A percentile compares a stretch with the other conserved stretches of the same genome.
Conservation (phyloP, 2,113 vertebrate species). For the Scopus umbretta region DNA sequence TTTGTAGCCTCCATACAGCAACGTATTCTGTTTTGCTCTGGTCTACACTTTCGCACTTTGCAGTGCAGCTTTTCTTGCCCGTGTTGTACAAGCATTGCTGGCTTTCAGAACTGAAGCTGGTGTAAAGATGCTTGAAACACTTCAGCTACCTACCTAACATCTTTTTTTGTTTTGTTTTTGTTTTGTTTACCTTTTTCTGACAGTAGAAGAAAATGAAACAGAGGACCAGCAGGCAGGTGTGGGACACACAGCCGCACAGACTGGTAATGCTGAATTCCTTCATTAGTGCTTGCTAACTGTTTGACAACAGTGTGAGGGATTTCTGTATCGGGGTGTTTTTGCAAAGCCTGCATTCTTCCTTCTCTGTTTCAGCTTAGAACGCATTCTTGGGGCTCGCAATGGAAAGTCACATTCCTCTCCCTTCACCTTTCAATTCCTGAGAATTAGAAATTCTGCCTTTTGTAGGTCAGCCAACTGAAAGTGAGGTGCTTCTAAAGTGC, state of each 20-base stretch:
- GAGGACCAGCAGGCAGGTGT: conserved; percentile 81
- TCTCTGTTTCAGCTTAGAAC: conserved; percentile 37
- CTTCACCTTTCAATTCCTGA: neutral
- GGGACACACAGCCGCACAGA: conserved; percentile 81
- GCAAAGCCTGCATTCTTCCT: conserved; percentile 31
- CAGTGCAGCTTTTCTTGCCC: conserved; percentile 50
- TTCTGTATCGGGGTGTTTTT: neutral
- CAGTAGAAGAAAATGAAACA: conserved; percentile 89
- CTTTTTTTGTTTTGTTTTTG: conserved; percentile 65
- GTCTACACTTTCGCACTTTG: conserved; percentile 11
- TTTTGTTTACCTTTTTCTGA: conserved; percentile 76
- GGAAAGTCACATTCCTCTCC: neutral
- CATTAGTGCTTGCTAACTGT: conserved; percentile 69
- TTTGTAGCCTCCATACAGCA: conserved; percentile 9
- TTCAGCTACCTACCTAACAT: conserved; percentile 14
- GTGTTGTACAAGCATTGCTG: conserved; percentile 15
- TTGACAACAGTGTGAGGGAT: conserved; percentile 31
- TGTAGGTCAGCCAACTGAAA: neutral
- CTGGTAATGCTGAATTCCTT: conserved; percentile 82
- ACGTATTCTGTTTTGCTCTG: conserved; percentile 2
- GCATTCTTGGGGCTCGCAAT: conserved; percentile 15
- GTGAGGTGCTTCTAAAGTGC: neutral
- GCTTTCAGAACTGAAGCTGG: neutral
- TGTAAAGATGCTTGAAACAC: neutral
- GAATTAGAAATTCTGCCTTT: neutral